Percentiles rank a stretch among this genome's conserved stretches.
These are phyloP conservation scores for Cheirogaleus medius DNA, from an alignment of 2,113 vertebrate genomes.

Conservation along the genomic window DNA sequence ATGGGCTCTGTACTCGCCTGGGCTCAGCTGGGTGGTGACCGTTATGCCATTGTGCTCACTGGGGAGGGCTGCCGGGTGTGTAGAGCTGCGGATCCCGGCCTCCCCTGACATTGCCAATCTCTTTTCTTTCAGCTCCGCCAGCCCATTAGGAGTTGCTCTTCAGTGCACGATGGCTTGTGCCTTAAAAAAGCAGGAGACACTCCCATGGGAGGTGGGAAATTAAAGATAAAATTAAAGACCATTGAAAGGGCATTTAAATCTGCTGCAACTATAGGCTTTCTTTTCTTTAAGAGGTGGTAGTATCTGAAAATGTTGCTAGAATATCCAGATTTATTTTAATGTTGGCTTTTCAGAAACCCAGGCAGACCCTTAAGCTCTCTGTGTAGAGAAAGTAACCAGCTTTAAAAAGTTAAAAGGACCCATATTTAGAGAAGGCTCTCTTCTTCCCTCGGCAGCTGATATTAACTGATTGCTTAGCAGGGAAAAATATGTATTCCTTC, in stretches of 20 bases:
- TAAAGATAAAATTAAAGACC: not conserved
- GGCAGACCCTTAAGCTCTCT: not conserved
- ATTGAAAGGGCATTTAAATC: not conserved
- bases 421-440: not conserved
- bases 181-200: not conserved
- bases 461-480: not conserved
- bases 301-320: not conserved
- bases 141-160: constrained; percentile 21
- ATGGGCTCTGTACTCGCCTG: not conserved
- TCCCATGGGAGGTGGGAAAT: not conserved
- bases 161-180: not conserved
- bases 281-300: not conserved
- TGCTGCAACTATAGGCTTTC: not conserved
- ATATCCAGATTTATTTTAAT: not conserved
- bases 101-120: constrained; percentile 67
- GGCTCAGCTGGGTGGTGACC: constrained; percentile 61
- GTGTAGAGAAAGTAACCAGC: not conserved
- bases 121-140: constrained; percentile 19
- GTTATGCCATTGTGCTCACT: constrained; percentile 68
- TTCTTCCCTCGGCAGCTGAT: not conserved
- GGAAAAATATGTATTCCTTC: not conserved
- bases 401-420: not conserved
- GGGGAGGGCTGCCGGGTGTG: constrained; percentile 50
- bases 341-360: not conserved
- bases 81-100: constrained; percentile 46